Base-by-base conservation (phyloP, 2,888 invertebrate species). In the Brachyptera putata region DNA sequence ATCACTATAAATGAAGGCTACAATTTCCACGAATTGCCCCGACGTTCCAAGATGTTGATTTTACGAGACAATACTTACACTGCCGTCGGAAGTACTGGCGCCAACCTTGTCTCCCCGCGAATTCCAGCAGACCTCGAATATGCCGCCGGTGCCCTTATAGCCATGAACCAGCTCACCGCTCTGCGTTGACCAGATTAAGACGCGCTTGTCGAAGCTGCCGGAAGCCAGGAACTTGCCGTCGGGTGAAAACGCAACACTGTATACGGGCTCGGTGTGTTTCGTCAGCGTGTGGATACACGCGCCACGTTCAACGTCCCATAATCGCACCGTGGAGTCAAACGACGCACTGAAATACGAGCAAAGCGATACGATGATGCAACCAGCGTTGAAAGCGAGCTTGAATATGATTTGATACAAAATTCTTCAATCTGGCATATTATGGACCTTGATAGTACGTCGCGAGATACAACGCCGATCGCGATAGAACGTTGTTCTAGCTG, bases 111-210 rank as follows among this genome's bases (percentile, higher is more conserved):
- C 95, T 43, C 98, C 98, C 66, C 94, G 83, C 37, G 94, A 92
- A 77, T 99, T 99, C 98, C 98, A 99, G 76, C 97, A 98, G 5
- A 99, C 98, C 77, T 99, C 98, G 74, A 99, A 99, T 71, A 99
- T 98, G 50, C 98, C 98, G 13, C 97, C 97, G 1, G 97, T 97
- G 24, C 98, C 98, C 75, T 93, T 93, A 76, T 99, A 99, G 72
- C 95, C 95, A 75, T 98, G 95, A 25, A 99, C 95, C 68, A 98
- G 78, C 67, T 94, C 89, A 25, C 98, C 98, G 41, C 89, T 89
- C 82, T 96, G 82, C 36, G 97, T 96, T 58, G 95, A 97, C 98
- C 98, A 99, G 71, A 99, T 97, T 75, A 97, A 96, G 64, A 99
- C 97, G 79, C 95, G 97, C 77, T 98, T 96, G 74, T 99, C 98